phyloP scores from a whole-genome alignment of 2,888 invertebrate species.

The Rhaphigaster nebulosa region DNA sequence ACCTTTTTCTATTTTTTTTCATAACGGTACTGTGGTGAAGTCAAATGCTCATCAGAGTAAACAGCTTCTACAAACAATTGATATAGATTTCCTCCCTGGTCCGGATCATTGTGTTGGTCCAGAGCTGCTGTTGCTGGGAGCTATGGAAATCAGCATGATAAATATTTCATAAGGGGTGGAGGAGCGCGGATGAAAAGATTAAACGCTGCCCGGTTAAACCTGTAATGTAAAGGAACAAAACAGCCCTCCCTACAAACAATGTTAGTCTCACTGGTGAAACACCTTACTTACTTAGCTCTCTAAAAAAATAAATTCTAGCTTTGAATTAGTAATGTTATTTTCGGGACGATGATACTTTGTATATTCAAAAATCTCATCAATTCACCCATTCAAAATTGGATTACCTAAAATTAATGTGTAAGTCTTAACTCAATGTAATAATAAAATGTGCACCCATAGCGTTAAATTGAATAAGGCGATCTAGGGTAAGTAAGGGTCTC shows the following conservation, averaged over 20 bases:
- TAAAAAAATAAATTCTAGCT: neutral
- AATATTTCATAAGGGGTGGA: constrained; percentile 10
- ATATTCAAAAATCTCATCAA: too few relatives aligned
- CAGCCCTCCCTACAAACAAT: neutral
- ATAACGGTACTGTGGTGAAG: too few relatives aligned
- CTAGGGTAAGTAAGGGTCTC: too few relatives aligned
- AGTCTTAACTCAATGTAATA: too few relatives aligned
- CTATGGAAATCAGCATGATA: constrained; percentile 29
- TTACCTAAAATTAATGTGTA: too few relatives aligned
- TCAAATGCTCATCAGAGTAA: neutral
- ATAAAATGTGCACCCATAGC: too few relatives aligned
- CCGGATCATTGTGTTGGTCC: neutral
- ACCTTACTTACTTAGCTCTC: neutral
- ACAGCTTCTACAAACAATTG: neutral
- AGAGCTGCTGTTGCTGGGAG: neutral
- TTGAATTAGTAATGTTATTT: neutral
- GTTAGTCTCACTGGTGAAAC: neutral
- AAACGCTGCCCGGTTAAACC: constrained; percentile 10
- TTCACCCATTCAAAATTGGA: too few relatives aligned
- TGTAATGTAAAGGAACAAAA: constrained; percentile 32
- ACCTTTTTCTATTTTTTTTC: too few relatives aligned
- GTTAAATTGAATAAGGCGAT: too few relatives aligned
- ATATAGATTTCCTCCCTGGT: neutral
- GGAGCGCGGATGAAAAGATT: constrained; percentile 21
- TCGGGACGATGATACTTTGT: neutral